phyloP scores from a whole-genome alignment of 2,888 invertebrate genomes.

The Stenichneumon culpator region DNA sequence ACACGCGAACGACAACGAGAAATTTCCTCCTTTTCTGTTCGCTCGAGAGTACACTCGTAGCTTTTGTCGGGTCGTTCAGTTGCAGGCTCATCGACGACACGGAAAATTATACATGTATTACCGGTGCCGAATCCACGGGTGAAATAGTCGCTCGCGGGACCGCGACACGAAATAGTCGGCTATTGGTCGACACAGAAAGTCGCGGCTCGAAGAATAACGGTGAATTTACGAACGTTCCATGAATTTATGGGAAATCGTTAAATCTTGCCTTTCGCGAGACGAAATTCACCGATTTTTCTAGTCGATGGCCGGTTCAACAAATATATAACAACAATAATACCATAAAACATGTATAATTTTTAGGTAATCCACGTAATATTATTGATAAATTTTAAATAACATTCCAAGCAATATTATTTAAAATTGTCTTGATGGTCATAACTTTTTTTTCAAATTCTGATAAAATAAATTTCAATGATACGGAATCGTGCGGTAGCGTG shows the following conservation, averaged over 20 bases:
- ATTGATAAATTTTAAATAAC: too few relatives aligned
- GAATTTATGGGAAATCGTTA: background rate
- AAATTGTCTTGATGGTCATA: too few relatives aligned
- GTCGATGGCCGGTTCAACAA: background rate
- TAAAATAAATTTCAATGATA: too few relatives aligned
- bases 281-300: background rate
- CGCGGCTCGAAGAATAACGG: background rate
- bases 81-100: slow-evolving; percentile 4
- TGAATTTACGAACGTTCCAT: background rate
- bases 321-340: background rate
- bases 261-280: background rate
- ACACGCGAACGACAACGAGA: slow-evolving; percentile 17
- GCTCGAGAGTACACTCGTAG: background rate
- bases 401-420: too few relatives aligned
- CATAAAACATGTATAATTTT: background rate
- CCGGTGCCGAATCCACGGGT: background rate
- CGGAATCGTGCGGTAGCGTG: background rate
- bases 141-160: too few relatives aligned
- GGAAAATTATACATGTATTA: background rate
- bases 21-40: slow-evolving; percentile 15
- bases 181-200: background rate
- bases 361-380: too few relatives aligned
- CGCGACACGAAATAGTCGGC: background rate
- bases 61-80: background rate
- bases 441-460: too few relatives aligned